Evolutionary conservation across 2,113 vertebrate genomes (phyloP), one percentile per base, ranked within the genome.

Genomic region (Petromus typicus): DNA sequence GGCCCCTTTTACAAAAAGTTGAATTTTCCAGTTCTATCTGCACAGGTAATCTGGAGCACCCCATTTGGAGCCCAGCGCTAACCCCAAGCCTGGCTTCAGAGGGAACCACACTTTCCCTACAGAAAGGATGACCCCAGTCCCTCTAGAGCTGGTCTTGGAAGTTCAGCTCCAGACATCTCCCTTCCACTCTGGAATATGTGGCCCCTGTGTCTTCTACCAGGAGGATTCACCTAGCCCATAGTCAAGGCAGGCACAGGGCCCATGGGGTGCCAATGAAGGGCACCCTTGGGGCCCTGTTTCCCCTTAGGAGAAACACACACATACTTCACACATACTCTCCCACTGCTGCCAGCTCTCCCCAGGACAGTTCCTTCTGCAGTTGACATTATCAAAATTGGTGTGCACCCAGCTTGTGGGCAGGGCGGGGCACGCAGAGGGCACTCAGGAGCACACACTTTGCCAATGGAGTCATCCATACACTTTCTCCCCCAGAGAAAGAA

Each of bases 21-120:
- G 78, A 51, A 83, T 83, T 83, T 87, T 80, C 71, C 63, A 73
- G 30, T 69, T 27, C 45, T 22, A 48, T 79, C 20, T 34, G 67
- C 25, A 27, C 13, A 63, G 10, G 40, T 20, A 3, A 32, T 73
- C 34, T 76, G 30, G 45, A 45, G 86, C 4, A 45, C n/a, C 22
- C 25, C 0, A 43, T 32, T 94, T 54, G 40, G 34, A 76, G 37
- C 4, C 23, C 23, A 45, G 25, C 32, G 12, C 18, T 69, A 78
- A 59, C 32, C 32, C 27, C 87, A n/a, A 13, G 59, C 51, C 59
- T 13, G 23, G 17, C 48, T 78, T 32, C 51, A 48, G 32, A 66
- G 32, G 22, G 37, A 64, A 66, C 67, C 67, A 64, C 14, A 32
- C 34, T 27, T 51, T 13, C 34, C 54, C 34, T 18, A 43, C 18